Evolutionary conservation across 2,113 vertebrate species (phyloP).

Genomic region (Ivindomyrus marchei): DNA sequence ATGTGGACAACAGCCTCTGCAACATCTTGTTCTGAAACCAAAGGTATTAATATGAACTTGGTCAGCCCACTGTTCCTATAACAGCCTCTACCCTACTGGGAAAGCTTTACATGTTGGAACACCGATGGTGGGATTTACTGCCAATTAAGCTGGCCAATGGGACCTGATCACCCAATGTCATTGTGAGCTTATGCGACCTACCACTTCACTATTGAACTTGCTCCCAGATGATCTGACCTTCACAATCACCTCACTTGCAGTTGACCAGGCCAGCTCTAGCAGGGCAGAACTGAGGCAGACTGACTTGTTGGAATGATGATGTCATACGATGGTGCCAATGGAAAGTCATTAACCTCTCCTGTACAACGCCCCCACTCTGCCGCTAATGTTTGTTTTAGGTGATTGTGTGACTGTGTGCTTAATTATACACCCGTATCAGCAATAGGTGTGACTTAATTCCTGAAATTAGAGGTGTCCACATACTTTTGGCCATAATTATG

Average conservation of each 20-base stretch:
- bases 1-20: neutral
- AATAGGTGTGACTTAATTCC: neutral
- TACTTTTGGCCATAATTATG: neutral
- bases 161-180: neutral
- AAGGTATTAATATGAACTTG: neutral
- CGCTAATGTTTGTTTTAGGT: neutral
- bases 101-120: neutral
- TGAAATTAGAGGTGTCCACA: neutral
- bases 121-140: neutral
- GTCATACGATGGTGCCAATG: neutral
- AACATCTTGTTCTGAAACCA: neutral
- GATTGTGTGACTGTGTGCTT: neutral
- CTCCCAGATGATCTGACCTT: neutral
- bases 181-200: neutral
- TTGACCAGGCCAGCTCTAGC: neutral
- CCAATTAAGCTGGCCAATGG: neutral
- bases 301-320: neutral
- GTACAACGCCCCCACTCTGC: neutral
- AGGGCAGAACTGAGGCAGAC: neutral
- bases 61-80: neutral
- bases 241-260: neutral
- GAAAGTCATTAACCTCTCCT: neutral
- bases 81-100: neutral
- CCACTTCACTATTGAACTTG: neutral
- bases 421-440: neutral